A percentile compares a stretch with the other conserved stretches of the same genome.
Evolutionary conservation across 2,888 invertebrate genomes (phyloP).

Genomic region (Notocelia uddmanniana): DNA sequence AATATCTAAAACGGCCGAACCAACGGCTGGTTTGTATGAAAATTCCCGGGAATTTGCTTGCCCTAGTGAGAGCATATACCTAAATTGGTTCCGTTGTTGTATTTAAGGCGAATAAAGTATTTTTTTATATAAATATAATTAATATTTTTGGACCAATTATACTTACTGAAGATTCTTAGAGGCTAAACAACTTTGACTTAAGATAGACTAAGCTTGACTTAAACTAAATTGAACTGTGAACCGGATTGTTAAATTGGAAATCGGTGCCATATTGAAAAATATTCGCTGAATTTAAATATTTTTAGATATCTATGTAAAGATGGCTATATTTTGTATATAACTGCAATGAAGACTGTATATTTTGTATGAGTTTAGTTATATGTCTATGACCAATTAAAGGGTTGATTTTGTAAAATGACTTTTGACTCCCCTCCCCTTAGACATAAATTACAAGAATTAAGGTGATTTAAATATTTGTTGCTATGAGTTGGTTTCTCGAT

Average conservation of each 20-base stretch:
- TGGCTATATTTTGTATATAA: constrained; percentile 69
- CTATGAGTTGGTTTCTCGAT: too few species aligned
- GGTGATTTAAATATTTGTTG: too few species aligned
- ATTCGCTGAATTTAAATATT: constrained; percentile 19
- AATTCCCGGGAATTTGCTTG: too few species aligned
- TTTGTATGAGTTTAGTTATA: constrained; percentile 67
- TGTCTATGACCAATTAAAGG: constrained; percentile 50
- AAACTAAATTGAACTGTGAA: not conserved
- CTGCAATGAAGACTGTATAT: constrained; percentile 81
- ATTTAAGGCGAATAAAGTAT: too few species aligned
- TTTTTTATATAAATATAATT: not conserved
- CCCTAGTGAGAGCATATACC: too few species aligned
- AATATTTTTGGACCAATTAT: constrained; percentile 29
- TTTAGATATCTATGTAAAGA: constrained; percentile 39
- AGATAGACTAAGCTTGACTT: constrained; percentile 29
- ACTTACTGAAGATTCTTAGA: constrained; percentile 23
- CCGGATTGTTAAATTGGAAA: constrained; percentile 20
- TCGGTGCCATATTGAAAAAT: constrained; percentile 39
- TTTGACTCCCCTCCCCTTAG: constrained; percentile 7
- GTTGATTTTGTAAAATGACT: constrained; percentile 30
- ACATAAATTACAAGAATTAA: too few species aligned
- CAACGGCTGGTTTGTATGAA: too few species aligned
- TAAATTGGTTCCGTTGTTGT: too few species aligned
- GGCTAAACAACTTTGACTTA: constrained; percentile 33
- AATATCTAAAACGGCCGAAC: too few species aligned